phyloP scores from a whole-genome alignment of 2,797 vertebrate genomes.

The Botia kubotai region DNA sequence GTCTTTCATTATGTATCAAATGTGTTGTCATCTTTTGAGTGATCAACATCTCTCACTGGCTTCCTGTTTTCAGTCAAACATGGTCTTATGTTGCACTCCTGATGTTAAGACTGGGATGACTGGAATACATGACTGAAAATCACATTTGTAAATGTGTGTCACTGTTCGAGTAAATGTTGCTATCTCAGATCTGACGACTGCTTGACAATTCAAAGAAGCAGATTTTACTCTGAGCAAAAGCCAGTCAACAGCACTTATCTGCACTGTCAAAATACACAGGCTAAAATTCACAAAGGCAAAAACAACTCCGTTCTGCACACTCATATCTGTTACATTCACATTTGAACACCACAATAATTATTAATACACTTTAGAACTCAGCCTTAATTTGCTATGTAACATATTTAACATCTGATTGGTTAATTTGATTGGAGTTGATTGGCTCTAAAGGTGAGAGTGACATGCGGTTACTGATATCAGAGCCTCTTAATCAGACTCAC shows the following conservation, averaged over 20 bases:
- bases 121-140: constrained; percentile 19
- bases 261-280: not conserved
- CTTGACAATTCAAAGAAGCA: not conserved
- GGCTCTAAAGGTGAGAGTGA: too few species aligned
- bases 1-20: not conserved
- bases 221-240: not conserved
- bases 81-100: constrained; percentile 39
- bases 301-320: not conserved
- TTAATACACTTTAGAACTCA: too few species aligned
- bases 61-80: constrained; percentile 53
- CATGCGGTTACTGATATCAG: too few species aligned
- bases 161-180: not conserved
- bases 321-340: too few species aligned
- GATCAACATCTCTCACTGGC: constrained; percentile 27
- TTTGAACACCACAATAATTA: too few species aligned
- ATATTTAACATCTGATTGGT: too few species aligned
- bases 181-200: not conserved
- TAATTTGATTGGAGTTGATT: too few species aligned
- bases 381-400: too few species aligned
- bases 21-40: constrained; percentile 30
- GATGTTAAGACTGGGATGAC: constrained; percentile 17
- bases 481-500: too few species aligned
- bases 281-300: not conserved
- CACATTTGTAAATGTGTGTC: not conserved
- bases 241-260: not conserved